Evolutionary conservation across 2,113 vertebrate genomes (phyloP).

Genomic region (Triplophysa tibetana): DNA sequence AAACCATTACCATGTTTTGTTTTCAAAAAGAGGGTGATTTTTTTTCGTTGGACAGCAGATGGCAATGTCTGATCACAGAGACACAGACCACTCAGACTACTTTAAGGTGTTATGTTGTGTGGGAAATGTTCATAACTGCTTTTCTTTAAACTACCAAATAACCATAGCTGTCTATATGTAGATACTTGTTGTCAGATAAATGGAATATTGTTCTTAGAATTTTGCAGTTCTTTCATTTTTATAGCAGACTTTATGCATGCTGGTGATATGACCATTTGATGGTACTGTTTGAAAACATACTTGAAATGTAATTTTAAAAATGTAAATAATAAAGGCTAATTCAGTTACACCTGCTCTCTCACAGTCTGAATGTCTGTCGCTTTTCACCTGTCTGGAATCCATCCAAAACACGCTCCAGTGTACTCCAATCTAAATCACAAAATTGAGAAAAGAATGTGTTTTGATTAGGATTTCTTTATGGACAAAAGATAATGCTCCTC

Average conservation of each 20-base stretch:
- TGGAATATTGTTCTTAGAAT: neutral
- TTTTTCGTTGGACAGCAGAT: slow-evolving; percentile 5
- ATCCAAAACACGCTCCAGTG: slow-evolving; percentile 27
- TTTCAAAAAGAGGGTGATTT: neutral
- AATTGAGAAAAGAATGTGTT: slow-evolving; percentile 28
- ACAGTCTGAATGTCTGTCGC: neutral
- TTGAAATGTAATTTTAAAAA: slow-evolving; percentile 11
- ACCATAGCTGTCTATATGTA: neutral
- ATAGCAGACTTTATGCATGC: neutral
- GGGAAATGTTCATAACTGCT: neutral
- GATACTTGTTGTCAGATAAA: neutral
- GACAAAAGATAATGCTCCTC: slow-evolving; percentile 29
- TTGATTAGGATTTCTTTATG: slow-evolving; percentile 45
- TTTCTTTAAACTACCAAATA: neutral
- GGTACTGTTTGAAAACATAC: slow-evolving; percentile 40
- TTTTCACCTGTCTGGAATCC: slow-evolving; percentile 28
- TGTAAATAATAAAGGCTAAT: slow-evolving; percentile 1
- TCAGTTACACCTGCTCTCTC: neutral
- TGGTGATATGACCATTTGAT: slow-evolving; percentile 34
- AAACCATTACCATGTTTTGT: no score
- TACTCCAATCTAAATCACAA: slow-evolving; percentile 46
- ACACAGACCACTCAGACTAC: neutral
- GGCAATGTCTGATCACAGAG: slow-evolving; percentile 27
- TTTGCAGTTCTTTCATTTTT: neutral
- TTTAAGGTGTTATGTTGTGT: neutral